Conservation (phyloP, 2,113 vertebrate species). For the Procapra przewalskii region DNA sequence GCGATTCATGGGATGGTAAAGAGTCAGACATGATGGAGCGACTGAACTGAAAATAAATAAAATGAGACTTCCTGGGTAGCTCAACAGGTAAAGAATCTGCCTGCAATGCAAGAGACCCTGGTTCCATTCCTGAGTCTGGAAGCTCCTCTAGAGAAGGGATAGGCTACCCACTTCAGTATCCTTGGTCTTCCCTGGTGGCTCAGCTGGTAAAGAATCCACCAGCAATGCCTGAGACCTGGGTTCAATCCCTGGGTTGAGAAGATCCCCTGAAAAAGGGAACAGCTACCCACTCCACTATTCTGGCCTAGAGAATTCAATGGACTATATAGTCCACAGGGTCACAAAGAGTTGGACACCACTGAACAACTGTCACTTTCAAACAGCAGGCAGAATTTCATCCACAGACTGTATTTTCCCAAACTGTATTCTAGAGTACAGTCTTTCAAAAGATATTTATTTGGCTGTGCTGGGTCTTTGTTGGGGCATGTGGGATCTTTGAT, state of each 20-base stretch:
- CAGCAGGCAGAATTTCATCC: background rate
- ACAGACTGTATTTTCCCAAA: background rate
- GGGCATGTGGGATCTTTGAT: background rate
- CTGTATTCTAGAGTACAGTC: background rate
- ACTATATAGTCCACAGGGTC: background rate
- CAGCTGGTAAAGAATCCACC: background rate
- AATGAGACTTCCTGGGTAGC: background rate
- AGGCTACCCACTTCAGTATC: background rate
- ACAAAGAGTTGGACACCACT: background rate
- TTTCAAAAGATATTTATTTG: background rate
- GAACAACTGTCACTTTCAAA: background rate
- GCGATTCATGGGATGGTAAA: no score
- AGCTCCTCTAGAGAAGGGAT: background rate
- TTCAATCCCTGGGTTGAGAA: background rate
- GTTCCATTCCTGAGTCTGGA: background rate
- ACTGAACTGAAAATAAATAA: background rate
- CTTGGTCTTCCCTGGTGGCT: background rate
- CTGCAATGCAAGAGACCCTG: background rate
- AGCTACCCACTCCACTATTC: background rate
- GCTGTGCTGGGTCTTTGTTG: background rate
- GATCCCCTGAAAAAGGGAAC: background rate
- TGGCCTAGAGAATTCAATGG: background rate
- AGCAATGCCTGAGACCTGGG: rapidly evolving
- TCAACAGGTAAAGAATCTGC: background rate
- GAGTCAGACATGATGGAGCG: no score